phyloP scores from a whole-genome alignment of 1,140 invertebrate species.

The Geopemphigus sp. region DNA sequence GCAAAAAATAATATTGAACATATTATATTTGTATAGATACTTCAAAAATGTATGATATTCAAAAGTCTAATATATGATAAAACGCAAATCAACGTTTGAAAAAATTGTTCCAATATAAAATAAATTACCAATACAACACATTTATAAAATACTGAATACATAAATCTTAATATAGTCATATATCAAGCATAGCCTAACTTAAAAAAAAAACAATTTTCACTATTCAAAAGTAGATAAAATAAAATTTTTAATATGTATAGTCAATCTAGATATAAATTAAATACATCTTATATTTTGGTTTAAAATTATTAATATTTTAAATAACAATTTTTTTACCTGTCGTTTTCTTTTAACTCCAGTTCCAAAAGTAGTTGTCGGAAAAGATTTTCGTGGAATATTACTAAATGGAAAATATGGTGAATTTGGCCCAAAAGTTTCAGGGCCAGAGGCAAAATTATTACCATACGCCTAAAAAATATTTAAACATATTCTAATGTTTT shows the following conservation, averaged over 20 bases:
- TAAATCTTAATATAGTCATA: too few species aligned
- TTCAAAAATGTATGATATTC: too few species aligned
- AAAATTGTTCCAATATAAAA: too few species aligned
- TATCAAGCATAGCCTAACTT: too few species aligned
- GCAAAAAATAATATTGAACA: too few species aligned
- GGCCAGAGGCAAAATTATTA: slow-evolving; percentile 49
- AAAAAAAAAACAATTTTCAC: too few species aligned
- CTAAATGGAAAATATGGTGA: slow-evolving; percentile 50
- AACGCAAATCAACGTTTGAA: too few species aligned
- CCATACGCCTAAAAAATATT: slow-evolving; percentile 46
- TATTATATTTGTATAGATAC: too few species aligned
- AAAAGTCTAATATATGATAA: too few species aligned
- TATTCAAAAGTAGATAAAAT: background rate
- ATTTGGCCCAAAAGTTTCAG: slow-evolving; percentile 47
- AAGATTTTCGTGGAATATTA: slow-evolving; percentile 44
- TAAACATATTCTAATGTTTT: background rate
- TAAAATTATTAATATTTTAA: background rate
- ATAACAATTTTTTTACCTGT: slow-evolving; percentile 29
- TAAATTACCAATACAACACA: too few species aligned
- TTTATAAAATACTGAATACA: too few species aligned
- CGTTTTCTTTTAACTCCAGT: slow-evolving; percentile 44
- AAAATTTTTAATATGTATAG: background rate
- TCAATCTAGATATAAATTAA: background rate
- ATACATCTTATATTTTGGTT: too few species aligned
- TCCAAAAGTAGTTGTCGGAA: slow-evolving; percentile 40